Base-by-base conservation (phyloP, 92 coral and sea anemone genomes). In the Palythoa grandis region DNA sequence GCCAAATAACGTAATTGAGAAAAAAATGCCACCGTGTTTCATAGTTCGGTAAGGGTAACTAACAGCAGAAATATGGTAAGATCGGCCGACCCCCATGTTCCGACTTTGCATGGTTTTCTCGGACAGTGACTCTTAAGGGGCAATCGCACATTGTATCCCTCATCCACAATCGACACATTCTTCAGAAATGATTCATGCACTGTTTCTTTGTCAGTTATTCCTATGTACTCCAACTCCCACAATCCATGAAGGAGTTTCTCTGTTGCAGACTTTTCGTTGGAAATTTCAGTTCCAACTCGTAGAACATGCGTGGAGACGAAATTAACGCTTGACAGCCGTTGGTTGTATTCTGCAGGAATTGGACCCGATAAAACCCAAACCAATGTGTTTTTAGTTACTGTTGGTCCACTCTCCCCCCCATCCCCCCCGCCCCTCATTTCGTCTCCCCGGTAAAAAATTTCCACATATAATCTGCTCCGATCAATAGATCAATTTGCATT, bases 321-420 rank as follows among this genome's bases (percentile, higher is more conserved):
- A 83, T 92, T 89, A 24, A 77, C 94, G 14, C 89, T 88, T 70
- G 91, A 88, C 87, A 90, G 66, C 12, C 1, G 83, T 17, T 74
- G 17, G 24, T 52, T 77, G 13, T 20, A 54, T 8, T 70, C 78
- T 7, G 75, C 63, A 37, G 82, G 72, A 11, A 85, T 76, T 50
- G 89, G 92, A 50, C 95, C 92, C 19, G 95, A 92, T 47, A 90
- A 79, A 22, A 89, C 95, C 93, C 92, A 89, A 48, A 86, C 95
- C 14, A 89, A 52, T 88, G 35, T 29, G 1, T 0, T 29, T 29
- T 29, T 87, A 16, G 89, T 89, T 57, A 91, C 91, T 23, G 87
- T 83, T 29, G 89, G 89, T 67, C 87, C 63, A 48, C 57, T 80
- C 89, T 84, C 88, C 83, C 89, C 91, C 87, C n/a, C n/a, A n/a